phyloP scores from a whole-genome alignment of 2,888 invertebrate species.

The Drosophila austrosaltans region DNA sequence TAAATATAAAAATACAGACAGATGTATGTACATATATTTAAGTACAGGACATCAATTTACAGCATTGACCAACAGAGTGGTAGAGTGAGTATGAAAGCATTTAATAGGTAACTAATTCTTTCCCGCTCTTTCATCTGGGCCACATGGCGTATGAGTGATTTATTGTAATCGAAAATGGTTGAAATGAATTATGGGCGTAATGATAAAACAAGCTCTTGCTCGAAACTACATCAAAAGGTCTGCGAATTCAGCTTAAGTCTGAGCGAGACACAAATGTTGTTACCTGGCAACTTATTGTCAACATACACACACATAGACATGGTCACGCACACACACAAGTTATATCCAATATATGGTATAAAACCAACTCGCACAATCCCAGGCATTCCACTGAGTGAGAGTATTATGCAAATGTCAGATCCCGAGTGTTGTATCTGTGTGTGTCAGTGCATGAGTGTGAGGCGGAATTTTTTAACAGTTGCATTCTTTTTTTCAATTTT shows the following conservation, averaged over 20 bases:
- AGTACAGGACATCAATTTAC: slow-evolving; percentile 50
- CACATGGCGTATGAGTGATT: slow-evolving; percentile 47
- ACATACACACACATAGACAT: background rate
- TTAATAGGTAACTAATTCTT: slow-evolving; percentile 45
- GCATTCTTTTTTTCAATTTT: slow-evolving; percentile 23
- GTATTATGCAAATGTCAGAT: slow-evolving; percentile 56
- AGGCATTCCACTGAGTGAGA: slow-evolving; percentile 30
- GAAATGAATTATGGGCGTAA: slow-evolving; percentile 51
- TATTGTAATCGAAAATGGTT: slow-evolving; percentile 40
- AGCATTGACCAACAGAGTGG: slow-evolving; percentile 37
- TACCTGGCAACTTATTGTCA: slow-evolving; percentile 57
- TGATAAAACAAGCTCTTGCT: background rate
- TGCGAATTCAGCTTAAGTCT: slow-evolving; percentile 45
- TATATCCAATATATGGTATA: slow-evolving; percentile 14
- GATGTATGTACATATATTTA: background rate
- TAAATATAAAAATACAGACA: slow-evolving; percentile 43
- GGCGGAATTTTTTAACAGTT: background rate
- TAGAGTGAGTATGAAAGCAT: slow-evolving; percentile 39
- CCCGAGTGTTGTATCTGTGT: background rate
- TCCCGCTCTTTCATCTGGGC: slow-evolving; percentile 24
- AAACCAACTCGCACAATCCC: slow-evolving; percentile 1
- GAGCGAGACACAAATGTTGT: slow-evolving; percentile 26
- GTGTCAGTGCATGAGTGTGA: slow-evolving; percentile 11
- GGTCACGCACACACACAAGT: background rate
- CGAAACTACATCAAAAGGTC: background rate